These are phyloP conservation scores for Pseudomugil tenellus DNA, from an alignment of 2,797 vertebrate genomes.

Conservation along the genomic window DNA sequence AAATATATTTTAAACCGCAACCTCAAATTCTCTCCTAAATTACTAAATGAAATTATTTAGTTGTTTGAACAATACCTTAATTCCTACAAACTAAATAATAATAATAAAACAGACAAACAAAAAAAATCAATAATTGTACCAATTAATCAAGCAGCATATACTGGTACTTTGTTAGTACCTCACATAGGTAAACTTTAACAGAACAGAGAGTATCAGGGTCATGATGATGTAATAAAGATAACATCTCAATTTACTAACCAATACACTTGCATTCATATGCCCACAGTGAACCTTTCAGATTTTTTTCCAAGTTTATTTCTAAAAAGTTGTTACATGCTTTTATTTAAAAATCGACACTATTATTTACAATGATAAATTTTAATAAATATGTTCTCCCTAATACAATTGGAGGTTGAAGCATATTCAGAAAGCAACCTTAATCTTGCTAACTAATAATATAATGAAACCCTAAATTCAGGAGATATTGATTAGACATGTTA, in stretches of 20 bases:
- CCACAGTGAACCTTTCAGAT: constrained; percentile 18
- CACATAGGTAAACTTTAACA: neutral
- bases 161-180: neutral
- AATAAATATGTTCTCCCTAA: constrained; percentile 79
- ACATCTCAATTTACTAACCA: neutral
- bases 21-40: neutral
- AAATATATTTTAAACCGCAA: neutral
- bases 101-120: no score
- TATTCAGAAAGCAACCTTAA: constrained; percentile 52
- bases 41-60: neutral
- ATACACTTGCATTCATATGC: neutral
- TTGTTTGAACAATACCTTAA: neutral
- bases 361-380: constrained; percentile 80
- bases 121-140: neutral
- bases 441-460: constrained; percentile 42
- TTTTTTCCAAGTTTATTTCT: constrained; percentile 72
- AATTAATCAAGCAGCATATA: neutral
- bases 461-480: constrained; percentile 46
- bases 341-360: constrained; percentile 78
- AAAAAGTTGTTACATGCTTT: constrained; percentile 79
- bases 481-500: constrained; percentile 50
- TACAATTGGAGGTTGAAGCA: constrained; percentile 55
- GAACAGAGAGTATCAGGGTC: neutral
- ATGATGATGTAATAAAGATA: neutral
- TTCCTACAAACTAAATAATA: neutral